Evolutionary conservation across 2,888 invertebrate species (phyloP), one percentile per base, ranked within the genome.

Genomic region (Limnephilus lunatus): DNA sequence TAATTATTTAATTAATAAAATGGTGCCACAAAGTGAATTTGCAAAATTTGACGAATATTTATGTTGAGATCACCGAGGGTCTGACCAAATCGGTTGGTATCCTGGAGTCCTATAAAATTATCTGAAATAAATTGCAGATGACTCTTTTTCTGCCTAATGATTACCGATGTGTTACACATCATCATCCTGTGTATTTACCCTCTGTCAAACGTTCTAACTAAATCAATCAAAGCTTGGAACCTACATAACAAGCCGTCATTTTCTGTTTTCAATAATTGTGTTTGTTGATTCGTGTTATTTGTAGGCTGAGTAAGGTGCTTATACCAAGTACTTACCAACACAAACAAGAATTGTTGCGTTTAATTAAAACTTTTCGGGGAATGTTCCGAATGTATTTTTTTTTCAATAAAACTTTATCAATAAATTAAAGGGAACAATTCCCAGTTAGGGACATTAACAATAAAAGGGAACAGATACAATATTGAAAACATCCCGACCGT

Each of bases 301-400:
- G 68, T 68, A 68, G 68, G 68, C 25, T 25, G 15, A 25, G 25
- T 68, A 3, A 19, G 7, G 68, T 19, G 68, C 5, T 25, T 68
- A 68, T 5, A 25, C 5, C 68, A 25, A 25, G 68, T 5, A 68
- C 68, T 4, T 39, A 39, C 39, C 25, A 19, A 68, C 7, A 68
- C 68, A 68, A 25, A 68, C 68, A 68, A 68, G 68, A 7, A 68
- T 25, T 68, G 68, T 68, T 11, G 39, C 14, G 44, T 90, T 90
- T 90, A 90, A 90, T 90, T 90, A 90, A 90, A 90, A 90, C 82
- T 82, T 90, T 88, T 88, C 81, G n/a, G 81, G 48, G 39, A 81
- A 44, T 82, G 82, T 82, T 48, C 14, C 82, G 39, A 82, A 90
- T 44, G 31, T 35, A 80, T 39, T 82, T 90, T 90, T 90, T 90